phyloP scores from a whole-genome alignment of 2,797 vertebrate species.

The Rhynchonycteris naso region DNA sequence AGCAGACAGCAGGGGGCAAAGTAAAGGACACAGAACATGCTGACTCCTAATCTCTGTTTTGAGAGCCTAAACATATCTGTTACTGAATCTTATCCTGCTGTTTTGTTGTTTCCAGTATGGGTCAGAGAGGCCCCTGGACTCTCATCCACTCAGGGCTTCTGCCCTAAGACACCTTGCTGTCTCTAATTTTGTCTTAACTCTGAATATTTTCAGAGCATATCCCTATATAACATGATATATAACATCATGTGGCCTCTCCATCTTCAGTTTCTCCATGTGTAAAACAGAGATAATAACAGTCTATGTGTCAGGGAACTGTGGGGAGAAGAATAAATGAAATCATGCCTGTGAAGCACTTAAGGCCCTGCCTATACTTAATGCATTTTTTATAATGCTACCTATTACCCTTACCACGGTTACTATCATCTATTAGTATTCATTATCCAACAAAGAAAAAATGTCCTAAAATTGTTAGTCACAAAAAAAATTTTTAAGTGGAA shows the following conservation, averaged over 20 bases:
- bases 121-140: too few species aligned
- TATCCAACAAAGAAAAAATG: not conserved
- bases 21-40: too few species aligned
- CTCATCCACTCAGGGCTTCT: too few species aligned
- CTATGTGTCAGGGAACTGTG: not conserved
- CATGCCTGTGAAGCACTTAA: not conserved
- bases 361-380: not conserved
- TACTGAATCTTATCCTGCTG: too few species aligned
- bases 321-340: not conserved
- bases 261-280: not conserved
- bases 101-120: too few species aligned
- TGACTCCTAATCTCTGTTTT: too few species aligned
- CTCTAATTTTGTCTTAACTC: too few species aligned
- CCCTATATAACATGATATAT: too few species aligned
- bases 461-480: not conserved
- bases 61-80: too few species aligned
- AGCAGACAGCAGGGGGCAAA: too few species aligned
- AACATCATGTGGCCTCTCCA: not conserved
- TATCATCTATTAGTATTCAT: not conserved
- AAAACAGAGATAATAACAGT: not conserved
- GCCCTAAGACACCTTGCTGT: too few species aligned
- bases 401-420: not conserved
- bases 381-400: not conserved
- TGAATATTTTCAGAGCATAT: too few species aligned
- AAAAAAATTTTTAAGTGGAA: conserved; percentile 7